Conservation (phyloP, 1,140 invertebrate species). For the Oreohelix idahoensis region DNA sequence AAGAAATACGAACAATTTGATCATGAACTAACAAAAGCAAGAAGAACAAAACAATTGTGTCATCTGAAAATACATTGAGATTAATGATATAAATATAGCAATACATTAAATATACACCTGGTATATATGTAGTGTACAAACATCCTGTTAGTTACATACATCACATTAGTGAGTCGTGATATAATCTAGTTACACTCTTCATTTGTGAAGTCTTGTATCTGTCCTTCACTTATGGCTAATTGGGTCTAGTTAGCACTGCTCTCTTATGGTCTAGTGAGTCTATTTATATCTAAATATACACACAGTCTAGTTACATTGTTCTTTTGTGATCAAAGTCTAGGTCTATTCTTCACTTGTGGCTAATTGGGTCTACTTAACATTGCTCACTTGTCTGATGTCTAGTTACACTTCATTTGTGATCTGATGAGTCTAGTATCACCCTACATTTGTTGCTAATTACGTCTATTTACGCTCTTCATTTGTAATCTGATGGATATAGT, state of each 20-base stretch:
- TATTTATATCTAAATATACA: neutral
- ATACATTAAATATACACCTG: conserved; percentile 17
- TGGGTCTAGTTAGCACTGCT: neutral
- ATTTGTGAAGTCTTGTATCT: neutral
- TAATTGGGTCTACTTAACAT: neutral
- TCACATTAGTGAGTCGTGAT: neutral
- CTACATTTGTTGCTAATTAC: neutral
- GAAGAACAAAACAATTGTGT: no score
- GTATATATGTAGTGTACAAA: neutral
- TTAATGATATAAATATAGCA: neutral
- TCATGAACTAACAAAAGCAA: no score
- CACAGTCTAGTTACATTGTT: neutral
- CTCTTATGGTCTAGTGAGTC: neutral
- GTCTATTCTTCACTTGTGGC: neutral
- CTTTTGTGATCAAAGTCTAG: neutral
- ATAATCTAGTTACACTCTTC: neutral
- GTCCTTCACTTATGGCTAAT: neutral
- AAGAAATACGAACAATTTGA: no score
- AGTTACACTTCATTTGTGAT: no score
- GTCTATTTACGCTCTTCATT: neutral
- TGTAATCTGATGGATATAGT: no score
- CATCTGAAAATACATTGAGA: neutral
- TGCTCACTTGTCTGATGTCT: no score
- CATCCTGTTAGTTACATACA: neutral
- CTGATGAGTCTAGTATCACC: no score